Evolutionary conservation across 2,797 vertebrate species (phyloP).

Genomic region (Malurus splendens): DNA sequence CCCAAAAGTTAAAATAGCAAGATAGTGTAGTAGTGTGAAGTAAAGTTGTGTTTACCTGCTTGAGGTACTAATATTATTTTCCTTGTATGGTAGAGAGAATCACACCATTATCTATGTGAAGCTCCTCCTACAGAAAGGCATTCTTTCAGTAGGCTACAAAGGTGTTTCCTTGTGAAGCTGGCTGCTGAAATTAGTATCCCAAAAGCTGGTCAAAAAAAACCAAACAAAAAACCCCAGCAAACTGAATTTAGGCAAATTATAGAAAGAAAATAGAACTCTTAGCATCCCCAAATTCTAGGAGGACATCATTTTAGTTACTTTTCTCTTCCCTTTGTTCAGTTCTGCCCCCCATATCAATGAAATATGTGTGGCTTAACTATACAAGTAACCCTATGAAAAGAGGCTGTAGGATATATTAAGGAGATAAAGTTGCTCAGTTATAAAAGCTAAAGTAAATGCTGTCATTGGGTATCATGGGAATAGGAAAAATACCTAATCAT

Average conservation of each 20-base stretch:
- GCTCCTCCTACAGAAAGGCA: neutral
- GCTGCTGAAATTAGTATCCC: neutral
- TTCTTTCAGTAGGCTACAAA: neutral
- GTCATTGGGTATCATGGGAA: neutral
- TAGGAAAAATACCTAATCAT: neutral
- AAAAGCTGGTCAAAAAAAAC: neutral
- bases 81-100: neutral
- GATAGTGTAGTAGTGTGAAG: neutral
- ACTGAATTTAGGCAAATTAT: neutral
- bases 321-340: neutral
- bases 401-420: neutral
- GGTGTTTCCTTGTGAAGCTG: neutral
- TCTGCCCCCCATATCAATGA: neutral
- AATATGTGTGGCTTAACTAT: neutral
- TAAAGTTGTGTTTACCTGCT: neutral
- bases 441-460: neutral
- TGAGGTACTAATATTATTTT: neutral
- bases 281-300: neutral
- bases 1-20: neutral
- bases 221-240: neutral
- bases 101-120: neutral
- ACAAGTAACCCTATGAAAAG: neutral
- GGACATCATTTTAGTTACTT: neutral
- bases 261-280: neutral
- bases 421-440: neutral